phyloP scores from a whole-genome alignment of 2,888 invertebrate species.

The Polyploca ridens region DNA sequence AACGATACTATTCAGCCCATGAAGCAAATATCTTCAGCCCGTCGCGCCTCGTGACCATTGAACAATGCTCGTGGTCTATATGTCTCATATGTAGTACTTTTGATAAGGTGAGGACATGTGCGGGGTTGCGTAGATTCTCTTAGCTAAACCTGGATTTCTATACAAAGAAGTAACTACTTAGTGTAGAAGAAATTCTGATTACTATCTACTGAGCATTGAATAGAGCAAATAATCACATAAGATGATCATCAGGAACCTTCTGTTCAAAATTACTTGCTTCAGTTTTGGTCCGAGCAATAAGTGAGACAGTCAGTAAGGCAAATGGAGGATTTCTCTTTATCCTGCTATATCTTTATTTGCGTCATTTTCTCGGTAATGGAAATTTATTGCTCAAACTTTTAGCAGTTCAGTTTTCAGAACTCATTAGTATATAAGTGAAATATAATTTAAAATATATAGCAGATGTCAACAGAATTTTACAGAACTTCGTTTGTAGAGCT shows the following conservation, averaged over 20 bases:
- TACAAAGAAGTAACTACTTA: no score
- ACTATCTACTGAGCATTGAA: no score
- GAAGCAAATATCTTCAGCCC: no score
- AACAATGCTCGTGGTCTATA: background rate
- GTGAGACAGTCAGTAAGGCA: background rate
- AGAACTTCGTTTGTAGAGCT: background rate
- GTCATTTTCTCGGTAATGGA: background rate
- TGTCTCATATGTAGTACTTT: background rate
- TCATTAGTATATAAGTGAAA: slow-evolving; percentile 5
- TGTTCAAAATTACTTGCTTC: no score
- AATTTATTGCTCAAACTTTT: slow-evolving; percentile 1
- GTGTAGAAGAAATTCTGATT: no score
- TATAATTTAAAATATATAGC: background rate
- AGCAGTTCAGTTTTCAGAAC: slow-evolving; percentile 6
- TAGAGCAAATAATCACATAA: no score
- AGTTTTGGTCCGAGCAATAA: background rate
- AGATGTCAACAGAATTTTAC: background rate
- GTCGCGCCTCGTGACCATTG: background rate
- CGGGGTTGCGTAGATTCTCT: background rate
- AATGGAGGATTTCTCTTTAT: no score
- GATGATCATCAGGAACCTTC: no score
- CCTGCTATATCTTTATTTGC: background rate
- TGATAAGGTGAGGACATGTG: background rate
- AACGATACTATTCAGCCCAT: slow-evolving; percentile 1
- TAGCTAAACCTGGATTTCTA: no score